A percentile compares a stretch with the other conserved stretches of the same genome.
Evolutionary conservation across 2,888 invertebrate genomes (phyloP).

Genomic region (Romanomermis culicivorax): DNA sequence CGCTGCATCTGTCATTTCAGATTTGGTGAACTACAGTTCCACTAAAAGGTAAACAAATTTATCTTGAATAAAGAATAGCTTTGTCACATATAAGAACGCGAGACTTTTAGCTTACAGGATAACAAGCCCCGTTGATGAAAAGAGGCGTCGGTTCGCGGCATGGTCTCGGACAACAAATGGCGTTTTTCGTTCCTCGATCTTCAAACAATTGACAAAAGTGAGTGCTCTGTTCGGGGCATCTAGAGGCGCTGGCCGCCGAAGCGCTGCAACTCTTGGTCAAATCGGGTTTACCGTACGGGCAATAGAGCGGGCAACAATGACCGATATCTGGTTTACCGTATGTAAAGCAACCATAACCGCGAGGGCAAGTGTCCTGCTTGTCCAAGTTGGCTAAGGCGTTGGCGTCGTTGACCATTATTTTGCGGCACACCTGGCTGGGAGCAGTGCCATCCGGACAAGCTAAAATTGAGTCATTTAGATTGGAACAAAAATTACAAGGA

Average conservation of each 20-base stretch:
- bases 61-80: not conserved
- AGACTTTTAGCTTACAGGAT: not conserved
- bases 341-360: conserved; percentile 21
- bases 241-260: conserved; percentile 19
- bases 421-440: conserved; percentile 24
- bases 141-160: conserved; percentile 27
- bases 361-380: conserved; percentile 22
- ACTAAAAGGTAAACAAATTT: not conserved
- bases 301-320: conserved; percentile 26
- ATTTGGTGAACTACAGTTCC: too few species aligned
- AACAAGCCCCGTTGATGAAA: conserved; percentile 17
- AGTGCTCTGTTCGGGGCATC: conserved; percentile 20
- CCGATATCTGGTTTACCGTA: conserved; percentile 28
- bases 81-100: too few species aligned
- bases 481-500: too few species aligned
- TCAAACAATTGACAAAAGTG: conserved; percentile 24
- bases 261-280: conserved; percentile 22
- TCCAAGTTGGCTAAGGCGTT: conserved; percentile 26
- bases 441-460: conserved; percentile 26
- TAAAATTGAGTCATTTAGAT: conserved; percentile 5
- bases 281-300: conserved; percentile 28
- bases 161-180: conserved; percentile 26
- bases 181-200: conserved; percentile 20
- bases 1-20: too few species aligned
- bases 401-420: conserved; percentile 25